phyloP scores from a whole-genome alignment of 2,888 invertebrate genomes.

The Taenaris catops region DNA sequence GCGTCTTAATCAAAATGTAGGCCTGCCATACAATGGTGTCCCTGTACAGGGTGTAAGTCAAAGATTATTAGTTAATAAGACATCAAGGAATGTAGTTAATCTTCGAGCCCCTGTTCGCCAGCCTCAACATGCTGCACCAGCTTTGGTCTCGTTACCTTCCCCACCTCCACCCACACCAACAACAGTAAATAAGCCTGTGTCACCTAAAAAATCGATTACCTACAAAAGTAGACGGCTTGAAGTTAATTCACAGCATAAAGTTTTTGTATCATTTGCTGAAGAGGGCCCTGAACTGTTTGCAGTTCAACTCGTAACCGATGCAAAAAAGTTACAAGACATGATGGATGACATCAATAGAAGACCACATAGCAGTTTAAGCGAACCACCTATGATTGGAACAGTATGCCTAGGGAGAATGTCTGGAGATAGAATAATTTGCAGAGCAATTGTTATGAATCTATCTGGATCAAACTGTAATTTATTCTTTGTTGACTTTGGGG shows the following conservation, averaged over 20 bases:
- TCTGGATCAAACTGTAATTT: slow-evolving; percentile 86
- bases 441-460: slow-evolving; percentile 88
- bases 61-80: slow-evolving; percentile 51
- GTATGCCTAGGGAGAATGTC: slow-evolving; percentile 88
- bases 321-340: slow-evolving; percentile 81
- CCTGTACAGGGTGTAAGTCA: slow-evolving; percentile 50
- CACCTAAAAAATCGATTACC: slow-evolving; percentile 66
- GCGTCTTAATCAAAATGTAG: slow-evolving; percentile 55
- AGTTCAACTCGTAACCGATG: slow-evolving; percentile 83
- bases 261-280: slow-evolving; percentile 87
- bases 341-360: slow-evolving; percentile 86
- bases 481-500: slow-evolving; percentile 90
- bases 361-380: slow-evolving; percentile 80
- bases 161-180: slow-evolving; percentile 28
- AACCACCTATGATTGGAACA: slow-evolving; percentile 86
- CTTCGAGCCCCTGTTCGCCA: slow-evolving; percentile 53
- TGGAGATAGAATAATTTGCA: slow-evolving; percentile 84
- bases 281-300: slow-evolving; percentile 90
- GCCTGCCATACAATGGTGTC: slow-evolving; percentile 52
- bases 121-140: slow-evolving; percentile 38
- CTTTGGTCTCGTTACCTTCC: slow-evolving; percentile 22
- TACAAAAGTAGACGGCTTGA: slow-evolving; percentile 74
- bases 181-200: slow-evolving; percentile 35
- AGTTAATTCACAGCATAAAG: slow-evolving; percentile 79
- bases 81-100: slow-evolving; percentile 51